Base-by-base conservation (phyloP, 2,888 invertebrate species). In the Hypercompe scribonia region DNA sequence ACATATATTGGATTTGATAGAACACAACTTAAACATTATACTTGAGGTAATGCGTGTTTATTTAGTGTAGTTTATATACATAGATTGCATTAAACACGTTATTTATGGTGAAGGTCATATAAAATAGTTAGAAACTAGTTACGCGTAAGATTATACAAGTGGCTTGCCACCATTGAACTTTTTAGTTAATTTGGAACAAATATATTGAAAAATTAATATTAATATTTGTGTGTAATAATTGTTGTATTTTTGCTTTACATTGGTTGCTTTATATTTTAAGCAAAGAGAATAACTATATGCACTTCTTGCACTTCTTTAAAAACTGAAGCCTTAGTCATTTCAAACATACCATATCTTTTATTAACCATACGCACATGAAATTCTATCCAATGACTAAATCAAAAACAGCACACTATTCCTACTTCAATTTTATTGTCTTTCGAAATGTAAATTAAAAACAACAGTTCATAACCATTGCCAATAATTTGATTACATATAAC, bases 401-500 rank as follows among this genome's bases (percentile, higher is more conserved):
- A 24, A 24, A 24, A 54, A 24, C 50, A 21, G 50, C 50, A 46
- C 46, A 24, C 8, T 5, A 18, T 42, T 42, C 46, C 10, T 50
- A 50, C 24, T n/a, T 28, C n/a, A n/a, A n/a, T 54, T 11, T 54
- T n/a, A 21, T 11, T 11, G 11, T 33, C 24, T 33, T 64, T 33
- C 63, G 21, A 13, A 24, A 33, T 34, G 34, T 15, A 42, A 54
- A 50, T 24, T 34, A 11, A 68, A 50, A 67, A 67, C 33, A 42
- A 28, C 31, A 50, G 10, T 18, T 31, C 31, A 46, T 61, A 39
- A 61, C 24, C 61, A 64, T 33, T 70, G 70, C 70, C 69, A 69
- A 61, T 31, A 36, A 61, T 61, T 11, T 42, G 42, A 69, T 64
- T 64, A 46, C 15, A 70, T n/a, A 64, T 21, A 70, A 69, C 61